Conservation (phyloP, 2,888 invertebrate species). For the Cactoblastis cactorum region DNA sequence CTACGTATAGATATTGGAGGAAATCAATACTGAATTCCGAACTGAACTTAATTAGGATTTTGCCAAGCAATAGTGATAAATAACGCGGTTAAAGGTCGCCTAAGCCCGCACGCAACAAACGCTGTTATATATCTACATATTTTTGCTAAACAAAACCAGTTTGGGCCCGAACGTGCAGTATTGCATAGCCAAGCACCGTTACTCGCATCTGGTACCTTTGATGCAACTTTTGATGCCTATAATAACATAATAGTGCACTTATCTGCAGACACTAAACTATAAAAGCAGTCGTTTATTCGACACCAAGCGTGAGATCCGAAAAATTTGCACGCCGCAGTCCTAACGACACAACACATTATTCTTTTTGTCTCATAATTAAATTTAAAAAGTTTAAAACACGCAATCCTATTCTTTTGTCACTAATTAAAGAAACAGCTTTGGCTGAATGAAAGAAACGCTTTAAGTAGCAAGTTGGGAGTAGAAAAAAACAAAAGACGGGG, state of each 20-base stretch:
- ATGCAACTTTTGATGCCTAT: slow-evolving; percentile 73
- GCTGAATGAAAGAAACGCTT: slow-evolving; percentile 62
- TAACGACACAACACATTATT: slow-evolving; percentile 63
- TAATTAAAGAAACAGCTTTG: slow-evolving; percentile 72
- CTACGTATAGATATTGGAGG: neutral
- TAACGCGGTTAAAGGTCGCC: slow-evolving; percentile 59
- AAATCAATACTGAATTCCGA: slow-evolving; percentile 6
- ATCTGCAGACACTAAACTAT: slow-evolving; percentile 38
- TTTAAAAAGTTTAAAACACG: slow-evolving; percentile 73
- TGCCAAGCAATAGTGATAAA: slow-evolving; percentile 35
- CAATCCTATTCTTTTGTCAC: slow-evolving; percentile 72
- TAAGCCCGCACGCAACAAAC: slow-evolving; percentile 56
- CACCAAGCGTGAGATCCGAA: slow-evolving; percentile 21
- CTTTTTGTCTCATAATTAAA: slow-evolving; percentile 75
- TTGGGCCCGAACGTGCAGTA: slow-evolving; percentile 51
- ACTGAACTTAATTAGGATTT: slow-evolving; percentile 21
- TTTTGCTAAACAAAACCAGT: slow-evolving; percentile 69
- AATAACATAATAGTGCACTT: slow-evolving; percentile 72
- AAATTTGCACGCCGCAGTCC: slow-evolving; percentile 60
- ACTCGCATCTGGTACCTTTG: slow-evolving; percentile 54
- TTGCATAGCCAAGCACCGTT: slow-evolving; percentile 64
- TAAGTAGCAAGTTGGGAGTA: slow-evolving; percentile 74
- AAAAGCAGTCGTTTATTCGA: slow-evolving; percentile 18
- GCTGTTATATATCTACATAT: slow-evolving; percentile 44
- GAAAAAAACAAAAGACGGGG: slow-evolving; percentile 32